Evolutionary conservation across 2,113 vertebrate species (phyloP).

Genomic region (Platanista minor): DNA sequence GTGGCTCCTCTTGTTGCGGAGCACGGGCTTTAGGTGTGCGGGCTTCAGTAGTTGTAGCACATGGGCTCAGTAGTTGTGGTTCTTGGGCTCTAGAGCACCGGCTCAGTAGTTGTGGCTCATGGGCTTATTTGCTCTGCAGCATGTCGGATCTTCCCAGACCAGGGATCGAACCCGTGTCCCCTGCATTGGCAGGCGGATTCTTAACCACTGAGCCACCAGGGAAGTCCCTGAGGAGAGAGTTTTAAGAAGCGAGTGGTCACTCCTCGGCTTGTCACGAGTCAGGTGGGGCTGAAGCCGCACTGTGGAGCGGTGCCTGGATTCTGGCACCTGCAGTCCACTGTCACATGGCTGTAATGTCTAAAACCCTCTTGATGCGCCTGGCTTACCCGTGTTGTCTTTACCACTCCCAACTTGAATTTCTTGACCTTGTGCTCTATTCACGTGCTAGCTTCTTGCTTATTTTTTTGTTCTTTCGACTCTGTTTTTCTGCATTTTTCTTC

Average conservation of each 20-base stretch:
- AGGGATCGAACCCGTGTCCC: too few relatives aligned
- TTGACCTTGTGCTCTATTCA: fast-evolving
- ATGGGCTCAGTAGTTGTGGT: too few relatives aligned
- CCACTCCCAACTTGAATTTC: not conserved
- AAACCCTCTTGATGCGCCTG: fast-evolving
- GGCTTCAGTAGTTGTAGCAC: too few relatives aligned
- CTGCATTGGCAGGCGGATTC: too few relatives aligned
- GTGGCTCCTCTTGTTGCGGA: too few relatives aligned
- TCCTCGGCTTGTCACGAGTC: not conserved
- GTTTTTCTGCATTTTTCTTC: not conserved
- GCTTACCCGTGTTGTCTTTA: not conserved
- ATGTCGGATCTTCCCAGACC: too few relatives aligned
- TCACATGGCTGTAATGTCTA: not conserved
- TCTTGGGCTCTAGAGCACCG: too few relatives aligned
- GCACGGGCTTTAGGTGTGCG: too few relatives aligned
- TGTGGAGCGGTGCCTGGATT: not conserved
- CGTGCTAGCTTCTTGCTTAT: not conserved
- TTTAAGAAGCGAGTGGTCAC: not conserved
- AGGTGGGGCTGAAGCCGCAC: not conserved
- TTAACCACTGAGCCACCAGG: too few relatives aligned
- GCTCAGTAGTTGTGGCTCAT: too few relatives aligned
- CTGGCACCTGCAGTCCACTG: fast-evolving
- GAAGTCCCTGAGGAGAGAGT: not conserved
- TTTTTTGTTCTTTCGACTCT: not conserved
- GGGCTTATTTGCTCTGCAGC: too few relatives aligned